Percentiles rank a stretch among this genome's conserved stretches.
phyloP scores from a whole-genome alignment of 2,113 vertebrate genomes.

The Aplodontia rufa region DNA sequence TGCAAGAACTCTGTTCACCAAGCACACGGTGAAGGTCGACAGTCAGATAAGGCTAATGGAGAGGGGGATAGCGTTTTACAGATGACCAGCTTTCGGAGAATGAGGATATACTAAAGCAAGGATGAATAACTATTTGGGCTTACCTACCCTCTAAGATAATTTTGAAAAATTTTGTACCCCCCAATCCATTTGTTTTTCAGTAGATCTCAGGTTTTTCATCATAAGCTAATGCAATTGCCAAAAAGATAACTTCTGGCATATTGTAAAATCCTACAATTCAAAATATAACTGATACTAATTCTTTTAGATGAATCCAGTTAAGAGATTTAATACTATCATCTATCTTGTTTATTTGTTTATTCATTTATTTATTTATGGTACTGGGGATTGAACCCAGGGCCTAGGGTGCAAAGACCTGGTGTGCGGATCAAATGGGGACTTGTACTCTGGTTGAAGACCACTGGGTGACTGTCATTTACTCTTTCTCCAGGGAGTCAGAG shows the following conservation, averaged over 20 bases:
- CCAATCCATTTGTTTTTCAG: neutral
- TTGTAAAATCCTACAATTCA: neutral
- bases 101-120: neutral
- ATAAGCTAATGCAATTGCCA: neutral
- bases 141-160: neutral
- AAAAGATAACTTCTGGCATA: neutral
- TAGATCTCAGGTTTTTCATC: neutral
- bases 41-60: neutral
- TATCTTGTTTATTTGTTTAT: neutral
- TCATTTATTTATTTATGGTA: no score
- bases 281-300: neutral
- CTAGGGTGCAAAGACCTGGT: neutral
- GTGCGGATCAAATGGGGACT: rapidly evolving
- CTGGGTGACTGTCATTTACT: neutral
- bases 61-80: neutral
- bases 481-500: neutral
- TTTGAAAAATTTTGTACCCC: neutral
- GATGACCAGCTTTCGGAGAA: neutral
- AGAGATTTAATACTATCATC: neutral
- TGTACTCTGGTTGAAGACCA: rapidly evolving
- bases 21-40: neutral
- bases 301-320: neutral
- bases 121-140: neutral
- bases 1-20: neutral
- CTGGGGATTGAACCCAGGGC: no score